These are phyloP conservation scores for Aquatica leii DNA, from an alignment of 2,888 invertebrate genomes.

Conservation along the genomic window DNA sequence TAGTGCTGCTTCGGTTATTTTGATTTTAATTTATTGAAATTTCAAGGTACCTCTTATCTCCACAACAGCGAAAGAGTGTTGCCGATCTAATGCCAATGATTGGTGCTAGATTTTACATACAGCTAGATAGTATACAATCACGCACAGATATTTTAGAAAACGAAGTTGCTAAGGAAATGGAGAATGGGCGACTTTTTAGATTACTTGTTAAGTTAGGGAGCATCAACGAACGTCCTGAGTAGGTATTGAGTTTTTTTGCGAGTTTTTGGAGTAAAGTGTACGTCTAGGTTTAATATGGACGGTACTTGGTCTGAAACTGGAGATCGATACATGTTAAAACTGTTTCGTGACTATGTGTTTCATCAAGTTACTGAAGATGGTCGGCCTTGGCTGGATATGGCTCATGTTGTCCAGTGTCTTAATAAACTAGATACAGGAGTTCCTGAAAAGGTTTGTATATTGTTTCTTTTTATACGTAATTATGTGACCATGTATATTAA, in stretches of 20 bases:
- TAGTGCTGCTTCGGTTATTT: too few species aligned
- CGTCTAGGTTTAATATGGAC: constrained; percentile 84
- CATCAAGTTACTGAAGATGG: constrained; percentile 94
- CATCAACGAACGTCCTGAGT: constrained; percentile 97
- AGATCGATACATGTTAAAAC: constrained; percentile 96
- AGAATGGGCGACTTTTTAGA: constrained; percentile 92
- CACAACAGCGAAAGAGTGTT: constrained; percentile 76
- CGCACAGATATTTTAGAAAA: constrained; percentile 90
- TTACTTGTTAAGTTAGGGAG: constrained; percentile 90
- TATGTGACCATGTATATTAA: too few species aligned
- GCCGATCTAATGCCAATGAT: constrained; percentile 99
- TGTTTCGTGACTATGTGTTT: constrained; percentile 97
- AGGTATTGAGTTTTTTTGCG: constrained; percentile 55
- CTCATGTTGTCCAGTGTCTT: constrained; percentile 91
- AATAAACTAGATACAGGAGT: constrained; percentile 91
- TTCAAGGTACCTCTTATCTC: constrained; percentile 77
- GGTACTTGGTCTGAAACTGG: constrained; percentile 97
- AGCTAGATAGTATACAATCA: constrained; percentile 89
- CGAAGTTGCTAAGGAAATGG: constrained; percentile 91
- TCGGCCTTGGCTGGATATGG: constrained; percentile 95
- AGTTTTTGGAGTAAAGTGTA: constrained; percentile 10
- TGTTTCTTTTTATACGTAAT: too few species aligned
- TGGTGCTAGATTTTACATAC: constrained; percentile 95
- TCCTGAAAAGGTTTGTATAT: constrained; percentile 72
- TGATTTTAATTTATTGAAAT: too few species aligned